Conservation (phyloP, 2,888 invertebrate species). For the Pammene aurita region DNA sequence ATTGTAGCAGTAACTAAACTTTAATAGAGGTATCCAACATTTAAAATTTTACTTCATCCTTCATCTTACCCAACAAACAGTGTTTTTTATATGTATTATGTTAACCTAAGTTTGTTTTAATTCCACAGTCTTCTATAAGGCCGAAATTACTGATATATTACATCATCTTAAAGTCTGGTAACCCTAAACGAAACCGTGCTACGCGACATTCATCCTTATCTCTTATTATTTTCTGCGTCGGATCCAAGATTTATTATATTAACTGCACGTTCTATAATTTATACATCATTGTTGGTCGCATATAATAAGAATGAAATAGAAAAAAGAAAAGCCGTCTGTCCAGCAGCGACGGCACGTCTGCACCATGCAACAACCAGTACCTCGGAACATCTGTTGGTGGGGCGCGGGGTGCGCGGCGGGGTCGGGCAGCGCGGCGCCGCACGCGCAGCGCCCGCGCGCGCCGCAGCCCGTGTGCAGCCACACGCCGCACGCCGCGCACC, state of each 20-base stretch:
- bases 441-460: constrained; percentile 73
- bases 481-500: no score
- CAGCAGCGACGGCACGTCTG: no score
- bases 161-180: background rate
- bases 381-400: constrained; percentile 37
- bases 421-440: constrained; percentile 56
- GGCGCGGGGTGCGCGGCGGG: constrained; percentile 38
- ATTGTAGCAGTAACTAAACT: no score
- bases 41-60: no score
- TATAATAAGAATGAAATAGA: constrained; percentile 80
- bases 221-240: constrained; percentile 33
- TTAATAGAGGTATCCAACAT: no score
- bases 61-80: no score
- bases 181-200: constrained; percentile 17
- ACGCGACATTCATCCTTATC: constrained; percentile 29
- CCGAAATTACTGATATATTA: background rate
- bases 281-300: constrained; percentile 70
- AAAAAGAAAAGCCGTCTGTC: no score
- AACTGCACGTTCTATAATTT: constrained; percentile 62
- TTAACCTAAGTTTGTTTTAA: background rate
- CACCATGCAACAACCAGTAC: no score
- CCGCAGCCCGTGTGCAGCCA: no score
- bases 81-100: no score
- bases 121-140: background rate
- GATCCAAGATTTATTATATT: constrained; percentile 57